These are phyloP conservation scores for Corythornis vintsioides DNA, from an alignment of 2,113 vertebrate species.

Conservation along the genomic window DNA sequence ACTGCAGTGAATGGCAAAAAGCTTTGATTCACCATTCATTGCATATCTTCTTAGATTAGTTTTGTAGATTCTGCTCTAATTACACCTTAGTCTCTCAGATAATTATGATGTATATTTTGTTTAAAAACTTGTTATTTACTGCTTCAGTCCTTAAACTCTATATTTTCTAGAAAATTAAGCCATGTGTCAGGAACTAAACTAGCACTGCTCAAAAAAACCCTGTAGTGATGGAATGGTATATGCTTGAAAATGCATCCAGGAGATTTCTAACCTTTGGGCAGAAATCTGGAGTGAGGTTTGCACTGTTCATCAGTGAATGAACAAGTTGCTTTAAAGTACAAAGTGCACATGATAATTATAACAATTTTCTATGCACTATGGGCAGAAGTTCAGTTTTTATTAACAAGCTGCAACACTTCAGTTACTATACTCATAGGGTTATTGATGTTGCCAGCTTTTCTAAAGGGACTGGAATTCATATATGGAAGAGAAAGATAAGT, in stretches of 20 bases:
- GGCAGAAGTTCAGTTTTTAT: neutral
- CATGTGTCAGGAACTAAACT: neutral
- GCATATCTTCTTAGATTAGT: neutral
- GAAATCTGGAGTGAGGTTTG: neutral
- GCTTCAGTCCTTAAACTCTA: neutral
- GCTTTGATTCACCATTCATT: neutral
- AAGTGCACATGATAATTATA: neutral
- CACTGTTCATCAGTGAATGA: neutral
- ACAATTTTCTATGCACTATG: neutral
- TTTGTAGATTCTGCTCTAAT: neutral
- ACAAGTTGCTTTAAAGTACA: neutral
- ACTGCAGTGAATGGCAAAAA: neutral
- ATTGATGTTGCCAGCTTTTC: neutral
- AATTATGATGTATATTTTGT: neutral
- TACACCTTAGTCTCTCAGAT: neutral
- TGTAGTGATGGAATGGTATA: neutral
- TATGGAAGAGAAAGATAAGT: neutral
- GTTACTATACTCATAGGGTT: neutral
- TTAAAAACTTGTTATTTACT: neutral
- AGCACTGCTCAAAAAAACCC: neutral
- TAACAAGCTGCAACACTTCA: neutral
- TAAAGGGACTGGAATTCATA: neutral
- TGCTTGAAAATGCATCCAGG: neutral
- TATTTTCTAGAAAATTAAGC: neutral
- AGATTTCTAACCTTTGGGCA: neutral